Evolutionary conservation across 2,113 vertebrate genomes (phyloP).

Genomic region (Gavialis gangeticus): DNA sequence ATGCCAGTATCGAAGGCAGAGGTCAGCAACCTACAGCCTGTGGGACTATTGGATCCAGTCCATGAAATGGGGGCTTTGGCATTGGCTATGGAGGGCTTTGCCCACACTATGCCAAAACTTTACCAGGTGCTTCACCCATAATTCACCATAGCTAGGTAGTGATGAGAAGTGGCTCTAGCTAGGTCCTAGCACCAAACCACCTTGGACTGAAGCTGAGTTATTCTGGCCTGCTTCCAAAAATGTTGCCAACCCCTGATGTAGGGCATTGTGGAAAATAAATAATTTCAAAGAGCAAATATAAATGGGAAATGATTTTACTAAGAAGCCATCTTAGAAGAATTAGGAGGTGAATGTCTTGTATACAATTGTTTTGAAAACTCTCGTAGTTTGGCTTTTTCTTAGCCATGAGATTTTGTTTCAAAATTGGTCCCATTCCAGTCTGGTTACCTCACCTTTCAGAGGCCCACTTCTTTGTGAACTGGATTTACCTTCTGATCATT

Average conservation of each 20-base stretch:
- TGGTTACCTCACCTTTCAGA: neutral
- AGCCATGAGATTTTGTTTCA: constrained; percentile 17
- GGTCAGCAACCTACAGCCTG: neutral
- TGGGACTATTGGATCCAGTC: neutral
- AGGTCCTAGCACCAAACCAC: no score
- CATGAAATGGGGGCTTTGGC: no score
- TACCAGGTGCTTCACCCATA: no score
- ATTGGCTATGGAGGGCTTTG: no score
- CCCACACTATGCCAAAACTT: no score
- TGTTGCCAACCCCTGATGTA: neutral
- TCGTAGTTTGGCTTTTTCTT: constrained; percentile 15
- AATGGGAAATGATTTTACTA: neutral
- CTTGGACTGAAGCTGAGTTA: no score
- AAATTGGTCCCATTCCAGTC: neutral
- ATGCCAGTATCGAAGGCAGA: neutral
- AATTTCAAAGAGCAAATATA: neutral
- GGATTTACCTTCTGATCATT: neutral
- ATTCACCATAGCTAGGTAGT: no score
- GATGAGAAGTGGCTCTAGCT: no score
- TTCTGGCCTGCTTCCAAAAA: no score
- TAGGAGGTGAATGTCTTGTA: neutral
- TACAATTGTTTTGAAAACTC: neutral
- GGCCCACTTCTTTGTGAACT: neutral
- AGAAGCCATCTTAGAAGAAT: neutral
- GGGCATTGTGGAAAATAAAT: neutral